Conservation (phyloP, 2,113 vertebrate genomes). For the Peromyscus leucopus region DNA sequence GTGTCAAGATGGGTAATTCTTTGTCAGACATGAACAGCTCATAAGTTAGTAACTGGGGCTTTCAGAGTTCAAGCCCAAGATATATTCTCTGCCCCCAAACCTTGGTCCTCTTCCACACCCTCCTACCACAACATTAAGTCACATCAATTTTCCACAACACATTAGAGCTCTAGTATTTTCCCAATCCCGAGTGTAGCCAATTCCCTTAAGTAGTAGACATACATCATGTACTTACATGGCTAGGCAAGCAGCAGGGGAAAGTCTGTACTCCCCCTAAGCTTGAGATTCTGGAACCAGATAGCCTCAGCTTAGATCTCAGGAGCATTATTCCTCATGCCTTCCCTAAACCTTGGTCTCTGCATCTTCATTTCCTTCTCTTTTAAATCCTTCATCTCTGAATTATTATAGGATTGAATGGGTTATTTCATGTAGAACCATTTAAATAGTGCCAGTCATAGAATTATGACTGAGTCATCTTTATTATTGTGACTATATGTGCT, state of each 20-base stretch:
- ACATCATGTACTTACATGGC: background rate
- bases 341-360: background rate
- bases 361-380: constrained; percentile 36
- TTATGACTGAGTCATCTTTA: background rate
- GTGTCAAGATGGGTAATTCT: background rate
- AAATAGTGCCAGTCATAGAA: constrained; percentile 2
- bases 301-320: background rate
- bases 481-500: background rate
- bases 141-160: background rate
- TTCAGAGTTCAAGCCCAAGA: constrained; percentile 14
- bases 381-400: constrained; percentile 26
- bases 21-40: constrained; percentile 19
- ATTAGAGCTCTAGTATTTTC: background rate
- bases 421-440: constrained; percentile 21
- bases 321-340: background rate
- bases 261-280: rapidly evolving
- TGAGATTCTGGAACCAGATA: background rate
- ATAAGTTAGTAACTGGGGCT: background rate
- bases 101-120: background rate
- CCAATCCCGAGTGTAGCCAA: background rate
- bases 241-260: background rate
- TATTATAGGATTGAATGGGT: background rate
- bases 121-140: background rate
- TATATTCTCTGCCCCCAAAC: background rate
- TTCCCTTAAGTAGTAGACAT: background rate